These are phyloP conservation scores for Helostoma temminkii DNA, from an alignment of 2,797 vertebrate species.

Conservation along the genomic window DNA sequence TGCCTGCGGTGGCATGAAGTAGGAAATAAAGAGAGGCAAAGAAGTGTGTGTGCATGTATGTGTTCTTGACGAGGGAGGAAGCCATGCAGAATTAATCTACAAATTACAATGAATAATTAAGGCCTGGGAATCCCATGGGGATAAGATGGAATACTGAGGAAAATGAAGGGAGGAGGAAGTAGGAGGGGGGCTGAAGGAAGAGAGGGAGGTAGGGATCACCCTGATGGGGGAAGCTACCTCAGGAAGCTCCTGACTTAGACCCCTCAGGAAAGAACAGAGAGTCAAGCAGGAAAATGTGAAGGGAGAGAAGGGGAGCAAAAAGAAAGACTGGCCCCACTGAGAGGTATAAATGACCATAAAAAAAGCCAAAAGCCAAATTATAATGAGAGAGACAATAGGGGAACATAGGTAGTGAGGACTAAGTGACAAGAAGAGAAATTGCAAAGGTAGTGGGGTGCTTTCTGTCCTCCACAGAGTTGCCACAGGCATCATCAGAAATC, in stretches of 20 bases:
- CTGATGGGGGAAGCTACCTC: conserved; percentile 35
- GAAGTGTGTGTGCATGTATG: conserved; percentile 16
- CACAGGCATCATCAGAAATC: conserved; percentile 17
- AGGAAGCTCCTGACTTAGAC: conserved; percentile 35
- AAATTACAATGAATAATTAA: conserved; percentile 83
- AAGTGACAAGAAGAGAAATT: conserved; percentile 9
- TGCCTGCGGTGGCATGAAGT: conserved; percentile 33
- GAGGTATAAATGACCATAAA: conserved; percentile 1
- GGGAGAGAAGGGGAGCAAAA: neutral
- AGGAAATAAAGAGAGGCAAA: conserved; percentile 28
- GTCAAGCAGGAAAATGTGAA: conserved; percentile 27
- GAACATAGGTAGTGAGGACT: neutral
- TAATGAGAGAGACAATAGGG: conserved; percentile 14
- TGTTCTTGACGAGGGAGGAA: conserved; percentile 46
- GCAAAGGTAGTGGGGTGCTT: conserved; percentile 4
- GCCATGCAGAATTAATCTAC: conserved; percentile 78
- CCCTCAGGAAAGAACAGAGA: conserved; percentile 39
- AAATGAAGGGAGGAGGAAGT: conserved; percentile 28
- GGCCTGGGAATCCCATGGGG: conserved; percentile 65
- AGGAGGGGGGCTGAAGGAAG: neutral
- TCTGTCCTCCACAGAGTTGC: conserved; percentile 17
- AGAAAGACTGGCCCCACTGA: neutral
- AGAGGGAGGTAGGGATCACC: conserved; percentile 15
- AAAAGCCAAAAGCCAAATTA: neutral
- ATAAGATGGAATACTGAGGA: conserved; percentile 53